phyloP scores from a whole-genome alignment of 2,113 vertebrate genomes.

The Orthonyx spaldingii region DNA sequence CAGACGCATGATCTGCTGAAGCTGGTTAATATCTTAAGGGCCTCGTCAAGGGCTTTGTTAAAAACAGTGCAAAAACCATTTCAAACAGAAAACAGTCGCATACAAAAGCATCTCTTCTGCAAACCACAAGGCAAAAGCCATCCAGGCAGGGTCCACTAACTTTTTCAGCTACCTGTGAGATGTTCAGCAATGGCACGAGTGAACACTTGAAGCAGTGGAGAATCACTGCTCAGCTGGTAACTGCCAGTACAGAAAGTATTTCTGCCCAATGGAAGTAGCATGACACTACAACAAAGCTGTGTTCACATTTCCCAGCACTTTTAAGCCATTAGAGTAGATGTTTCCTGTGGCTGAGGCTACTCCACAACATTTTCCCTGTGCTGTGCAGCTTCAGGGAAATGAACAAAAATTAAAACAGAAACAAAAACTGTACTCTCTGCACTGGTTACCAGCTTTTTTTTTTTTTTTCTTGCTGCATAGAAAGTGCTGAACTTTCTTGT shows the following conservation, averaged over 20 bases:
- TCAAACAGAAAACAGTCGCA: slow-evolving; percentile 47
- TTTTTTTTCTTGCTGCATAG: background rate
- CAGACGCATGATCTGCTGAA: slow-evolving; percentile 99
- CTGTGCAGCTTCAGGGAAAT: background rate
- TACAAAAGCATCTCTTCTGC: slow-evolving; percentile 23
- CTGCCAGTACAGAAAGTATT: background rate
- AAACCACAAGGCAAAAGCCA: slow-evolving; percentile 36
- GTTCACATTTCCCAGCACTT: background rate
- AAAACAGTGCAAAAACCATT: slow-evolving; percentile 70
- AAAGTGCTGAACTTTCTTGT: slow-evolving; percentile 3
- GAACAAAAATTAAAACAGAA: background rate
- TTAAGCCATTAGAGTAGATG: background rate
- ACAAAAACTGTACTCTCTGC: background rate
- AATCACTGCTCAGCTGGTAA: background rate
- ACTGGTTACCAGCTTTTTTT: background rate
- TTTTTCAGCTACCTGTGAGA: background rate
- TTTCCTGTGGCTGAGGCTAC: background rate
- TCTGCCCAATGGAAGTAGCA: background rate
- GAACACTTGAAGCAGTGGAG: background rate
- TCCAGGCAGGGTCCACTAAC: background rate
- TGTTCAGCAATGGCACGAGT: background rate
- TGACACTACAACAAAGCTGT: background rate
- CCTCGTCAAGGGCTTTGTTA: slow-evolving; percentile 92
- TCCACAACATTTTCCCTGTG: background rate
- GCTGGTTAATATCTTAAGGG: slow-evolving; percentile 98